Percentiles rank a stretch among this genome's conserved stretches.
Evolutionary conservation across 2,797 vertebrate genomes (phyloP).

Genomic region (Picus viridis): DNA sequence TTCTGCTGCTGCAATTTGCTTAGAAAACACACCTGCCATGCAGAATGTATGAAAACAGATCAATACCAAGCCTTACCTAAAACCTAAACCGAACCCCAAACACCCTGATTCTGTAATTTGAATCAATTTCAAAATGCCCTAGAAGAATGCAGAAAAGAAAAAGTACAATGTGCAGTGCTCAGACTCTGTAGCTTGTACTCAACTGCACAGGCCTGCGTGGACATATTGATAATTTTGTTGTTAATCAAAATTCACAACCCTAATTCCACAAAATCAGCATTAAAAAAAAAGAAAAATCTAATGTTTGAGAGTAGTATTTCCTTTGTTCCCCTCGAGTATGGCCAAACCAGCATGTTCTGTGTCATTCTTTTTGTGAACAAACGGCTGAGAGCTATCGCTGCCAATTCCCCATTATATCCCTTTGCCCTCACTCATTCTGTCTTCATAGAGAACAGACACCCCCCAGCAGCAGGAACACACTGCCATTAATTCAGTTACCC

Average conservation of each 20-base stretch:
- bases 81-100: neutral
- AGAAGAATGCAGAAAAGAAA: neutral
- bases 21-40: slow-evolving; percentile 28
- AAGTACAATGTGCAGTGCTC: neutral
- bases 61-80: neutral
- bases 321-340: neutral
- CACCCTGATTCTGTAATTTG: neutral
- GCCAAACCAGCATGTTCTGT: neutral
- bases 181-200: neutral
- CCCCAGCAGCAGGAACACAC: slow-evolving; percentile 63
- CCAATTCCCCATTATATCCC: slow-evolving; percentile 56
- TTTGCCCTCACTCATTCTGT: slow-evolving; percentile 55
- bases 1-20: slow-evolving; percentile 27
- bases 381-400: slow-evolving; percentile 35
- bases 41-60: neutral
- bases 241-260: neutral
- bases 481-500: slow-evolving; percentile 68
- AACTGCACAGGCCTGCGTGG: neutral
- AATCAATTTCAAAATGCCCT: neutral
- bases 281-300: neutral
- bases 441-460: slow-evolving; percentile 46
- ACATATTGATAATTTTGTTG: neutral
- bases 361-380: neutral
- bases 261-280: slow-evolving; percentile 13
- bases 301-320: neutral